Evolutionary conservation across 2,113 vertebrate genomes (phyloP), one percentile per base, ranked within the genome.

Genomic region (Puntigrus tetrazona): DNA sequence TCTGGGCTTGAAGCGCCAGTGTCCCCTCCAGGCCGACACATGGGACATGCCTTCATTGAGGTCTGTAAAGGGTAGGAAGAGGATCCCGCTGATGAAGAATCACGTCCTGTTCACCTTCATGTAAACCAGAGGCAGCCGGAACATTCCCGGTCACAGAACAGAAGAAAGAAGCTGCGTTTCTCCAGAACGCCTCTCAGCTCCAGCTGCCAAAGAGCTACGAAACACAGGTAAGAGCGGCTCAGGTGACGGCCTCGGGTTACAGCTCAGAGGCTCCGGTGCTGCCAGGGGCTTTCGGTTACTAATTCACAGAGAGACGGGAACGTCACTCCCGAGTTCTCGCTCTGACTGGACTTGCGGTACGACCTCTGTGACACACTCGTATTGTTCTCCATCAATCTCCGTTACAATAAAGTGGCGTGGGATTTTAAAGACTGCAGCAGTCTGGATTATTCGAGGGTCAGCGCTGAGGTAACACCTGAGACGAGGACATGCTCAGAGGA

Each of bases 21-120:
- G 84, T 85, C 81, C 88, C 45, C 84, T 63, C 88, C 83, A 89
- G 70, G 80, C 81, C 16, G 86, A 78, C 61, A 78, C 81, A 81
- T 73, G 86, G 72, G 86, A 87, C 86, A 89, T 89, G 76, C 84
- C 86, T 85, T 89, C 88, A 89, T 87, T 84, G 81, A 81, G 77
- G 70, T 87, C 38, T 65, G n/a, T 43, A 16, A 63, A 55, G 47
- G 67, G 59, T n/a, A 87, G 4, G 20, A 29, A 47, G 10, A 65
- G 14, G 31, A 73, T 45, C 18, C 5, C 41, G 65, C 38, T 47
- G 43, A 87, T 31, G 18, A 79, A 78, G 41, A 43, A 9, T 69
- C 16, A 29, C 22, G 7, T 29, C 36, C 2, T 6, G 36, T 31
- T 57, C 4, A 59, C 18, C n/a, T 22, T 9, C 16, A 59, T 47